A percentile compares a stretch with the other conserved stretches of the same genome.
phyloP scores from a whole-genome alignment of 1,140 invertebrate genomes.

The Aphelenchoides fujianensis region DNA sequence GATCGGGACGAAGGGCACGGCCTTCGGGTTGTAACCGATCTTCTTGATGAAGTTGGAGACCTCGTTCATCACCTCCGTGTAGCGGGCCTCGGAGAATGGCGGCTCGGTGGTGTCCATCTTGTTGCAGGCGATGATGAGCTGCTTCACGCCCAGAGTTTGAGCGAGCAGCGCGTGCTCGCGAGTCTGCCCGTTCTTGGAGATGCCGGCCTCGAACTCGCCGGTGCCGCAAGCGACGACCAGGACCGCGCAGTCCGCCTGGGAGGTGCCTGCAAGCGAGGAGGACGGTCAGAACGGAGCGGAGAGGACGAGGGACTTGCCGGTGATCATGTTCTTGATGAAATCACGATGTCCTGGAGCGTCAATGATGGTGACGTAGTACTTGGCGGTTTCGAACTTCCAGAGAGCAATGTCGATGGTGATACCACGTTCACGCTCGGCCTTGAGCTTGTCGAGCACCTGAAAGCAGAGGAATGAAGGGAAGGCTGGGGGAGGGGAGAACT shows the following conservation, averaged over 20 bases:
- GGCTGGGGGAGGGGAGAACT: conserved; percentile 63
- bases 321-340: conserved; percentile 99
- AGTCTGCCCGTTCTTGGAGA: conserved; percentile 98
- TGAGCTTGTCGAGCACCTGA: conserved; percentile 97
- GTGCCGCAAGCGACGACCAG: conserved; percentile 93
- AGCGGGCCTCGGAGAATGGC: conserved; percentile 76
- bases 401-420: conserved; percentile 99
- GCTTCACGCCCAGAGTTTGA: conserved; percentile 95
- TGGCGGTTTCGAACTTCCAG: conserved; percentile 97
- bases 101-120: conserved; percentile 99
- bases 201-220: conserved; percentile 96
- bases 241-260: conserved; percentile 91
- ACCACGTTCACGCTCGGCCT: conserved; percentile 97
- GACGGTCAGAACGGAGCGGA: conserved; percentile 16
- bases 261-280: conserved; percentile 47
- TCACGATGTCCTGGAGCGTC: conserved; percentile 98
- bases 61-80: conserved; percentile 51
- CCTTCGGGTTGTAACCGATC: conserved; percentile 91
- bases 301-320: conserved; percentile 80
- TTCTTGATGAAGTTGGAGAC: conserved; percentile 91
- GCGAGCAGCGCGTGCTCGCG: conserved; percentile 94
- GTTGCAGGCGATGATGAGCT: conserved; percentile 96
- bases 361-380: conserved; percentile 97
- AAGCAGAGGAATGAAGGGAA: conserved; percentile 96
- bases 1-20: conserved; percentile 95